Evolutionary conservation across 2,888 invertebrate species (phyloP).

Genomic region (Clepsis dumicolana): DNA sequence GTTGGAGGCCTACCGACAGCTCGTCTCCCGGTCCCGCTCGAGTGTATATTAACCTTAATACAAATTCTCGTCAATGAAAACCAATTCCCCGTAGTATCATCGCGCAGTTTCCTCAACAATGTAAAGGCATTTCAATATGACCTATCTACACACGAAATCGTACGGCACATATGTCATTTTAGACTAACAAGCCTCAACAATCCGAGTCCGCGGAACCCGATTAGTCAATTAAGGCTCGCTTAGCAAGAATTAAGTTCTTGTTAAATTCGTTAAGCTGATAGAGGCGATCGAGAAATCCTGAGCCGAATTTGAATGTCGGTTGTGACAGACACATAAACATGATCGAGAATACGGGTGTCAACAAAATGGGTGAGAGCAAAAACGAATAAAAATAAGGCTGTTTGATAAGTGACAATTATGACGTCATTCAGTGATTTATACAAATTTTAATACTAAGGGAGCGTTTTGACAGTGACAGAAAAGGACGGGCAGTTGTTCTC

Average conservation of each 20-base stretch:
- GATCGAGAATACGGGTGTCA: too few species aligned
- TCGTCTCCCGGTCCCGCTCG: too few species aligned
- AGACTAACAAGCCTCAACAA: constrained; percentile 8
- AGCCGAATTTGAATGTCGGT: neutral
- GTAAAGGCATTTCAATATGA: neutral
- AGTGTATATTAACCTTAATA: neutral
- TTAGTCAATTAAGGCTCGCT: constrained; percentile 47
- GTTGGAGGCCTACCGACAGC: too few species aligned
- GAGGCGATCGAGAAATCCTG: constrained; percentile 7
- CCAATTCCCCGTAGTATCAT: neutral
- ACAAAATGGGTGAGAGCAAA: too few species aligned
- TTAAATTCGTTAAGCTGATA: constrained; percentile 44
- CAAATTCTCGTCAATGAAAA: neutral
- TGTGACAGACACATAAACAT: neutral
- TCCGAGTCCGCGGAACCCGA: constrained; percentile 30
- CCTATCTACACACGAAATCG: neutral
- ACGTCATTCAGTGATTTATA: too few species aligned
- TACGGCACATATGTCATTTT: neutral
- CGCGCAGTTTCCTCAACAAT: neutral
- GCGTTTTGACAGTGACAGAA: too few species aligned
- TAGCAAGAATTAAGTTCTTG: constrained; percentile 45
- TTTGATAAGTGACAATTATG: too few species aligned
- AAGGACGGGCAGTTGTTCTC: too few species aligned
- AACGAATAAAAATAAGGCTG: too few species aligned
- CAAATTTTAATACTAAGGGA: too few species aligned